phyloP scores from a whole-genome alignment of 2,113 vertebrate species.

The Thamnophis sirtalis region DNA sequence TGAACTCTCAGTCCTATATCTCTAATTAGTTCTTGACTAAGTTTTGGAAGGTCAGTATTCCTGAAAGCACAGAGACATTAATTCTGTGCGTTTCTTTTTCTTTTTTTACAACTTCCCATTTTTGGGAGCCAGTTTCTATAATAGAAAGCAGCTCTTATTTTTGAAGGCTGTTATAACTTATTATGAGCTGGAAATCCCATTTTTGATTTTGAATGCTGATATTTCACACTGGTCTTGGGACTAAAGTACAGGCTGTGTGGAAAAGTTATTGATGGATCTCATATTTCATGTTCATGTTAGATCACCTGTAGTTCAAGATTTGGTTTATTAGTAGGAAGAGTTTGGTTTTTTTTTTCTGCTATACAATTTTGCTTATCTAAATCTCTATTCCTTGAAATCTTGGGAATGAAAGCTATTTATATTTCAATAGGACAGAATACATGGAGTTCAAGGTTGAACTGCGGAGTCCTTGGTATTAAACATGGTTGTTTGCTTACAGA shows the following conservation, averaged over 20 bases:
- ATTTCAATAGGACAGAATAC: background rate
- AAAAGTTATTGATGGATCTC: background rate
- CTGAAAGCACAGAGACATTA: background rate
- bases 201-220: background rate
- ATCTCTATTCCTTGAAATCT: background rate
- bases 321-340: background rate
- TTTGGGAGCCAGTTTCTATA: background rate
- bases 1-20: background rate
- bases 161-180: background rate
- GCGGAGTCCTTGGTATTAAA: background rate
- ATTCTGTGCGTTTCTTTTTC: constrained; percentile 20
- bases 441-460: background rate
- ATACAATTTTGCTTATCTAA: background rate
- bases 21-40: background rate
- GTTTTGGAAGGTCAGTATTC: constrained; percentile 11
- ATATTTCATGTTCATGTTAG: background rate
- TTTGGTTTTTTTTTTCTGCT: background rate
- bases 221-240: background rate
- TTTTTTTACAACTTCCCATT: constrained; percentile 1
- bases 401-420: background rate
- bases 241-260: background rate
- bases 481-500: background rate
- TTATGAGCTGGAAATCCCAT: background rate
- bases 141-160: background rate
- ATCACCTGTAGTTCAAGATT: background rate